phyloP scores from a whole-genome alignment of 1,140 invertebrate species.

The Papilio dardanus region DNA sequence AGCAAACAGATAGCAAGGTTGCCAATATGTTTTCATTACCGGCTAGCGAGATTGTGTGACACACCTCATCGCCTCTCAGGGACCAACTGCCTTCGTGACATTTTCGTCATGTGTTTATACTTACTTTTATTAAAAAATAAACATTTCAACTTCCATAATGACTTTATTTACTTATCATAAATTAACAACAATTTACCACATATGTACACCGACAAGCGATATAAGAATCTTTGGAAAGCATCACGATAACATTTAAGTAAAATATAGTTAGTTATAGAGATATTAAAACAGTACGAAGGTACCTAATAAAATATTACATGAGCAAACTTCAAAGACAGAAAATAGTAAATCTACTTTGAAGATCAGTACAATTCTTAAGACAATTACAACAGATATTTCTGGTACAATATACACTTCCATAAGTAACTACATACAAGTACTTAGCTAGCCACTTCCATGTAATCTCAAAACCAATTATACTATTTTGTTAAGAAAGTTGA shows the following conservation, averaged over 20 bases:
- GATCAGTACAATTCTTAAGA: conserved; percentile 53
- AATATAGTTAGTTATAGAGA: not conserved
- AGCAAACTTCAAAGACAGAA: conserved; percentile 41
- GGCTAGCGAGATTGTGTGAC: too few species aligned
- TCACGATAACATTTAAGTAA: conserved; percentile 33
- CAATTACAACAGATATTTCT: conserved; percentile 32
- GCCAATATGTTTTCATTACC: not conserved
- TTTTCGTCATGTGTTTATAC: not conserved
- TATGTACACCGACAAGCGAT: conserved; percentile 41
- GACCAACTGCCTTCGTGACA: not conserved
- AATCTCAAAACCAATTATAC: not conserved
- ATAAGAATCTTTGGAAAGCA: conserved; percentile 33
- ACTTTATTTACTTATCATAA: conserved; percentile 35
- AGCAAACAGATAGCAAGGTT: not conserved
- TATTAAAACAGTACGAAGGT: not conserved
- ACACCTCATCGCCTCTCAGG: too few species aligned
- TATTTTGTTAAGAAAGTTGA: not conserved
- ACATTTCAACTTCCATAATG: conserved; percentile 32
- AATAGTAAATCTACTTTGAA: conserved; percentile 50
- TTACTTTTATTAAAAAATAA: not conserved
- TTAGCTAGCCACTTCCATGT: not conserved
- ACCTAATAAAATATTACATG: not conserved
- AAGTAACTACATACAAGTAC: not conserved
- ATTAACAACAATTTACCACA: conserved; percentile 41
- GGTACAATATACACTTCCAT: not conserved